Percentiles rank a stretch among this genome's conserved stretches.
Evolutionary conservation across 2,888 invertebrate species (phyloP).

Genomic region (Ditylenchus weischeri): DNA sequence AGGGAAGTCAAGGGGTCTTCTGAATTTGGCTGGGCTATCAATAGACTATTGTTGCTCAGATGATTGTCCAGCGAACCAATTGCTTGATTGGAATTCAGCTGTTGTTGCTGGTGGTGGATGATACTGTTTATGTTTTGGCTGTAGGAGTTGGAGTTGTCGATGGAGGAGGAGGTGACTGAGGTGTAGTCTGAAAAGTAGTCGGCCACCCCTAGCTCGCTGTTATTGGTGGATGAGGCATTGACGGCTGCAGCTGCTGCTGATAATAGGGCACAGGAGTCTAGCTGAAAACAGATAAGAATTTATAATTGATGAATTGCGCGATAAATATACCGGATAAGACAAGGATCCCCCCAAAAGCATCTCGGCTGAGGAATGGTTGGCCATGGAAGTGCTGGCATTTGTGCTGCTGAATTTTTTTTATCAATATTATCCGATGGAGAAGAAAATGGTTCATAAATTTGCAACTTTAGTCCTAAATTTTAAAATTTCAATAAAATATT

Average conservation of each 20-base stretch:
- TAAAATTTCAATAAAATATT: too few relatives aligned
- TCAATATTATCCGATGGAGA: too few relatives aligned
- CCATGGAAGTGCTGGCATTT: neutral
- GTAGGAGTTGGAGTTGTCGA: neutral
- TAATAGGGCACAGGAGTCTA: neutral
- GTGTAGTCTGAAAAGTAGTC: constrained; percentile 4
- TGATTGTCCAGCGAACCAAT: too few relatives aligned
- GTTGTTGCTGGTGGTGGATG: neutral
- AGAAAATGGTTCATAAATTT: too few relatives aligned
- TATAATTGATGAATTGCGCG: too few relatives aligned
- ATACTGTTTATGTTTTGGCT: neutral
- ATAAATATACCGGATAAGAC: neutral
- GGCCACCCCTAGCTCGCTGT: neutral
- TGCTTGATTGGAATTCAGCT: neutral
- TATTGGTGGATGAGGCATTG: neutral
- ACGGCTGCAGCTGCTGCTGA: constrained; percentile 6
- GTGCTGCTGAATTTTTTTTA: too few relatives aligned
- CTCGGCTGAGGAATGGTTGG: constrained; percentile 8
- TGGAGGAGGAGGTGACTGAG: neutral
- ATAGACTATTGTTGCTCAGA: too few relatives aligned
- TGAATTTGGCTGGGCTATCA: too few relatives aligned
- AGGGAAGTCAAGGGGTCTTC: too few relatives aligned
- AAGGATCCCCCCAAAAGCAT: constrained; percentile 14
- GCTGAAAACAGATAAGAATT: neutral
- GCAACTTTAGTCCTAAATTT: too few relatives aligned